Evolutionary conservation across 1,140 invertebrate genomes (phyloP).

Genomic region (Bombyx mandarina): DNA sequence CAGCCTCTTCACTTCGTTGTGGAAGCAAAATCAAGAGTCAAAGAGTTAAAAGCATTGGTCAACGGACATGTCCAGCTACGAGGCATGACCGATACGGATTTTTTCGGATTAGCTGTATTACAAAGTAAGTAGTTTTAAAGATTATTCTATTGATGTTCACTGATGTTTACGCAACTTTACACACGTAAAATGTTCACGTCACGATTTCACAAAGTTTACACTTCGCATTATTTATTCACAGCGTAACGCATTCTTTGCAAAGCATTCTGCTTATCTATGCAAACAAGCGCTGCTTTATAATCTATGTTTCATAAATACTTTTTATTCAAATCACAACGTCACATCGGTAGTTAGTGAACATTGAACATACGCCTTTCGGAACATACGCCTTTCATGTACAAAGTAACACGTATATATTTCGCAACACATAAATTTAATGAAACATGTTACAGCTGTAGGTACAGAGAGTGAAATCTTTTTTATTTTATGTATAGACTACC

Average conservation of each 20-base stretch:
- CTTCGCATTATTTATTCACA: constrained; percentile 13
- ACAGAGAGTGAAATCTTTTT: too few relatives aligned
- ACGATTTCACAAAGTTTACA: constrained; percentile 16
- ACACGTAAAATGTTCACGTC: too few relatives aligned
- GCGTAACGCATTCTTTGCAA: constrained; percentile 16
- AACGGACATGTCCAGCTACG: constrained; percentile 72
- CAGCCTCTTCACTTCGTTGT: constrained; percentile 69
- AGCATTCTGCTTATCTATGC: constrained; percentile 21
- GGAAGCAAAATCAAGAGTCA: constrained; percentile 78
- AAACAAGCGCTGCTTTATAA: constrained; percentile 24
- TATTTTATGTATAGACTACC: too few relatives aligned
- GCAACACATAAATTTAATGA: too few relatives aligned
- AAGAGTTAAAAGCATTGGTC: constrained; percentile 77
- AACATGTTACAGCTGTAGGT: too few relatives aligned
- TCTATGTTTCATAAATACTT: constrained; percentile 16
- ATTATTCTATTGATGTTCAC: background rate
- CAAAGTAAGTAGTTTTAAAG: constrained; percentile 68
- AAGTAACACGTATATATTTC: too few relatives aligned
- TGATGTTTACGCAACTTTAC: too few relatives aligned
- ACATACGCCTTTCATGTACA: too few relatives aligned
- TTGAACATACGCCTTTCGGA: too few relatives aligned
- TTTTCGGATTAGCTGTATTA: constrained; percentile 79
- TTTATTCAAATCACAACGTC: constrained; percentile 13
- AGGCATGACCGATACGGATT: constrained; percentile 76
- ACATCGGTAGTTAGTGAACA: constrained; percentile 1